phyloP scores from a whole-genome alignment of 2,888 invertebrate species.

The Drosophila rubida region DNA sequence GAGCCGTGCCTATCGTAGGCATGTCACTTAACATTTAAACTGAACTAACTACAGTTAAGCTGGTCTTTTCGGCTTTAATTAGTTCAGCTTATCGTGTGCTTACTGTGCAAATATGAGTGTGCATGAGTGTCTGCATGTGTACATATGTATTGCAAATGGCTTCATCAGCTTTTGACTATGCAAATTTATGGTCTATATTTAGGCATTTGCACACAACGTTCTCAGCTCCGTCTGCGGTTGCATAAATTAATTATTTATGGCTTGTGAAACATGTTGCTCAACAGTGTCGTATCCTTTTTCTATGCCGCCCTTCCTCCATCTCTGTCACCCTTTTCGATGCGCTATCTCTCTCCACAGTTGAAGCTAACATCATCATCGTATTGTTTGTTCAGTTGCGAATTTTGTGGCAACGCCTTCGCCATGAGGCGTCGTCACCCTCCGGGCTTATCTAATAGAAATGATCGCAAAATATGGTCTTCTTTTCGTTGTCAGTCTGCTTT shows the following conservation, averaged over 20 bases:
- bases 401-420: slow-evolving; percentile 43
- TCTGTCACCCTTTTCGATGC: neutral
- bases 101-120: slow-evolving; percentile 27
- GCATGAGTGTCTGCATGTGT: slow-evolving; percentile 15
- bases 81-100: slow-evolving; percentile 3
- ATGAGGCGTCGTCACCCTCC: slow-evolving; percentile 29
- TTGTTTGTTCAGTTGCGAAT: slow-evolving; percentile 66
- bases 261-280: slow-evolving; percentile 67
- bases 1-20: too few species aligned
- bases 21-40: neutral
- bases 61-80: neutral
- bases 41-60: neutral
- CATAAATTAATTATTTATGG: slow-evolving; percentile 79
- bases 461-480: slow-evolving; percentile 73
- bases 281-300: slow-evolving; percentile 20
- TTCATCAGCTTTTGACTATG: slow-evolving; percentile 64
- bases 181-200: slow-evolving; percentile 77
- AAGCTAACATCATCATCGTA: slow-evolving; percentile 24
- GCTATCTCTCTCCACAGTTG: slow-evolving; percentile 1
- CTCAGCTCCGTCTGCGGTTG: slow-evolving; percentile 50
- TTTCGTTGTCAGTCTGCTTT: slow-evolving; percentile 34
- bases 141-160: slow-evolving; percentile 52
- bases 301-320: neutral
- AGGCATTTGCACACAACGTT: slow-evolving; percentile 69
- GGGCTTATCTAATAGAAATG: slow-evolving; percentile 71